Percentiles rank a stretch among this genome's conserved stretches.
phyloP scores from a whole-genome alignment of 92 coral and sea anemone species.

The Virgularia gustaviana region DNA sequence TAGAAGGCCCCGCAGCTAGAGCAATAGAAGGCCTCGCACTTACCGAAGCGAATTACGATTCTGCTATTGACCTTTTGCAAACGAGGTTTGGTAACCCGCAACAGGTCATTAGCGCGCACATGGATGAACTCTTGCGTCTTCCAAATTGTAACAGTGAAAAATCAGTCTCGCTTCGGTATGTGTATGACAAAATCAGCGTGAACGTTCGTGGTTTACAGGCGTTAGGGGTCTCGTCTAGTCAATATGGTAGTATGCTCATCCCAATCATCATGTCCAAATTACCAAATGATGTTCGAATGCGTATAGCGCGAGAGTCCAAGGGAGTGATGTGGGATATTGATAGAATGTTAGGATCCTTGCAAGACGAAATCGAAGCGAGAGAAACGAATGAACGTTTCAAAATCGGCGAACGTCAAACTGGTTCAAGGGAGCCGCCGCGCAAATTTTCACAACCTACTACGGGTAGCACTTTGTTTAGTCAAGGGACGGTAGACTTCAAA shows the following conservation, averaged over 20 bases:
- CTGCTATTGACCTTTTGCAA: neutral
- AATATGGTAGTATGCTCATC: constrained; percentile 51
- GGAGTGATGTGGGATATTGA: constrained; percentile 7
- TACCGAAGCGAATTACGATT: constrained; percentile 7
- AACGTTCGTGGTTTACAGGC: constrained; percentile 9
- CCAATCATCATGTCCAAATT: constrained; percentile 6
- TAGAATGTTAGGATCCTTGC: constrained; percentile 1
- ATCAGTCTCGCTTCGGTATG: constrained; percentile 11
- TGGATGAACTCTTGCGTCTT: constrained; percentile 14
- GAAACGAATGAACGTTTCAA: constrained; percentile 7
- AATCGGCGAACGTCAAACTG: constrained; percentile 2
- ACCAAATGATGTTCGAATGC: constrained; percentile 9
- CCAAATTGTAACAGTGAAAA: neutral
- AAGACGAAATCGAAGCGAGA: neutral
- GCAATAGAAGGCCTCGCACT: constrained; percentile 7
- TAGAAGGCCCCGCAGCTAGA: neutral
- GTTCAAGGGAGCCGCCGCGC: neutral
- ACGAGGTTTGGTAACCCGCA: constrained; percentile 14
- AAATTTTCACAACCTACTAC: neutral
- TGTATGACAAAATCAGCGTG: constrained; percentile 15
- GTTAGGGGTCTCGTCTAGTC: constrained; percentile 31
- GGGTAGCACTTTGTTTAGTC: neutral
- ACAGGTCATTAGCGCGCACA: constrained; percentile 8
- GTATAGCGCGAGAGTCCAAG: constrained; percentile 11
- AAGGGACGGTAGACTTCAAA: neutral